These are phyloP conservation scores for Metopia argyrocephala DNA, from an alignment of 2,888 invertebrate genomes.

Conservation along the genomic window DNA sequence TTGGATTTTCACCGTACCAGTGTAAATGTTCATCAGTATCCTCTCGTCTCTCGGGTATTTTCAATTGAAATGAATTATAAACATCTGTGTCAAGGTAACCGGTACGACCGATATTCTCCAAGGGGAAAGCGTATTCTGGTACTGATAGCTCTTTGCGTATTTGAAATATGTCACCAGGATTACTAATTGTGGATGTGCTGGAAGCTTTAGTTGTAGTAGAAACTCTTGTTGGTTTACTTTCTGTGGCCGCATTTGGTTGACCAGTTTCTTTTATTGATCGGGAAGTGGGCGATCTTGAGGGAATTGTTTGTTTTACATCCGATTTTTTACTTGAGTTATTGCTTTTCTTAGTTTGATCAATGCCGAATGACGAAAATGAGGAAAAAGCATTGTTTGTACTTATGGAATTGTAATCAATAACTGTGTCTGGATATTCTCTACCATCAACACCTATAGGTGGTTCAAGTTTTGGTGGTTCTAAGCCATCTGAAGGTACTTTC, in stretches of 20 bases:
- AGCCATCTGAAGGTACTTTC: conserved; percentile 82
- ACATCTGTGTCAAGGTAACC: conserved; percentile 80
- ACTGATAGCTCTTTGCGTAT: conserved; percentile 82
- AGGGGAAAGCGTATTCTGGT: conserved; percentile 82
- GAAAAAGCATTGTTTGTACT: conserved; percentile 69
- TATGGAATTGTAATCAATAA: conserved; percentile 68
- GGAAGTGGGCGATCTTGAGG: conserved; percentile 69
- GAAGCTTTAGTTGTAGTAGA: conserved; percentile 72
- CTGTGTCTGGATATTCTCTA: conserved; percentile 73
- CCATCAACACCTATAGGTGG: conserved; percentile 78
- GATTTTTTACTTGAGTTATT: neutral
- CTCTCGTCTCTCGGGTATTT: conserved; percentile 79
- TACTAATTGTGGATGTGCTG: conserved; percentile 7
- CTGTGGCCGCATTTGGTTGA: conserved; percentile 55
- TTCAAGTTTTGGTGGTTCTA: conserved; percentile 80
- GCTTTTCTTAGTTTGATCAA: conserved; percentile 55
- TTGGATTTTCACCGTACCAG: conserved; percentile 82
- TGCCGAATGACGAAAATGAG: conserved; percentile 63
- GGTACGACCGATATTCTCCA: conserved; percentile 81
- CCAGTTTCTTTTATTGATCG: conserved; percentile 72
- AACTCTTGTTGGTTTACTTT: conserved; percentile 13
- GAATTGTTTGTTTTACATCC: conserved; percentile 8
- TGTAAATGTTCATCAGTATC: conserved; percentile 67
- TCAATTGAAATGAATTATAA: conserved; percentile 82
- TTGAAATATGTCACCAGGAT: conserved; percentile 78